These are phyloP conservation scores for Lathamus discolor DNA, from an alignment of 2,113 vertebrate genomes.

Conservation along the genomic window DNA sequence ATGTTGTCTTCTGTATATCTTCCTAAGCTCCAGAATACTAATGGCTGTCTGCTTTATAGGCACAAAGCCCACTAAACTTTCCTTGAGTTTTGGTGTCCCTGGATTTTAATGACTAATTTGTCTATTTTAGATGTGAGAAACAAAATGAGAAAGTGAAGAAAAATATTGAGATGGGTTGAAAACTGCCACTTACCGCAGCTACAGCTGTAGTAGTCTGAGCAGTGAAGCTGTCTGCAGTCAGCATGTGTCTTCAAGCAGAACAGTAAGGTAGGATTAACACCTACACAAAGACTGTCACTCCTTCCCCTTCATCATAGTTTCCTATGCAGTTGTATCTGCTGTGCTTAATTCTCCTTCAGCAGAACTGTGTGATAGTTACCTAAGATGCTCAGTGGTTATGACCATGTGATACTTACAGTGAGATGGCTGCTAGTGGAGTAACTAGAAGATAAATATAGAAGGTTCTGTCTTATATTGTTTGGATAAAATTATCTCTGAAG, in stretches of 20 bases:
- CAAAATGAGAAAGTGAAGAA: background rate
- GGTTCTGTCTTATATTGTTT: background rate
- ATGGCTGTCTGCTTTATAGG: rapidly evolving
- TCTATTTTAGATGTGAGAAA: background rate
- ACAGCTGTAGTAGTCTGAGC: background rate
- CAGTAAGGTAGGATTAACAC: background rate
- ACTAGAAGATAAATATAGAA: background rate
- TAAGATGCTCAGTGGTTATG: background rate
- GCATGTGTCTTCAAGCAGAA: background rate
- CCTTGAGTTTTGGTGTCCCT: background rate
- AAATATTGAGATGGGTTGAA: background rate
- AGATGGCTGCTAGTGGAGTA: background rate
- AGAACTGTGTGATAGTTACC: background rate
- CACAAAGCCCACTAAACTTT: background rate
- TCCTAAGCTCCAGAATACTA: background rate
- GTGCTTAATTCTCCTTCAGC: background rate
- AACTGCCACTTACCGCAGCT: rapidly evolving
- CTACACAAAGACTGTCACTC: background rate
- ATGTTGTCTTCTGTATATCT: background rate
- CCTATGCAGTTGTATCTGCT: background rate
- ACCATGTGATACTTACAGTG: background rate
- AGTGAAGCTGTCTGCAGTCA: background rate
- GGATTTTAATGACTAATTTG: background rate
- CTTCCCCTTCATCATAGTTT: background rate
- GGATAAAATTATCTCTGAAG: background rate